Base-by-base conservation (phyloP, 1,140 invertebrate genomes). In the Harlomillsia oculata region DNA sequence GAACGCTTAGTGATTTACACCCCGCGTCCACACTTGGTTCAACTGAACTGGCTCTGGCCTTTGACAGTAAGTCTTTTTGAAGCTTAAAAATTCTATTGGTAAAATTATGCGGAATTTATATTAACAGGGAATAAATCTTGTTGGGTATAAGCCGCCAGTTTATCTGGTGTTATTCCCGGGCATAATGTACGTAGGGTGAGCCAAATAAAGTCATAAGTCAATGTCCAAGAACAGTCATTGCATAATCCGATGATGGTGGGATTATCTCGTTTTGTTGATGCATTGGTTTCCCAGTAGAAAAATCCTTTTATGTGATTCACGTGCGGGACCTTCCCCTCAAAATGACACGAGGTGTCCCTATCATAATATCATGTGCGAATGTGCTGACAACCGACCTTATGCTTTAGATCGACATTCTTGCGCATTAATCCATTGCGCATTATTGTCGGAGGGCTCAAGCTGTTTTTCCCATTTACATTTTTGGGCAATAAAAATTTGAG, bases 41-140 rank as follows among this genome's bases (percentile, higher is more conserved):
- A 50, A 80, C 82, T 43, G 84, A 87, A 67, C 81, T 86, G 65
- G 82, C 83, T 26, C 82, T 85, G 67, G 84, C 83, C 65, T 77
- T 87, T 69, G 84, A 88, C 75, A 82, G 84, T 86, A 75, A 79
- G 74, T 72, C 40, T 23, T 36, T 37, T 43, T 30, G 56, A 40
- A 32, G 45, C 34, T 48, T 46, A 46, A 40, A 40, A 36, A n/a
- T 53, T 26, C 26, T 32, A 32, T 9, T 30, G 30, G 28, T 28
- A 48, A 32, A 6, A 29, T 48, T 32, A 48, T 48, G 45, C 45
- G 36, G 45, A 48, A 30, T 48, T 48, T 32, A 32, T 50, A 36
- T 23, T 50, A 39, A 28, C 44, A 30, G 13, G 28, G 30, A 25
- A 32, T 53, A 53, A 53, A 41, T 30, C 44, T 21, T 30, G 51